Evolutionary conservation across 2,113 vertebrate species (phyloP).

Genomic region (Australoheros scitulus): DNA sequence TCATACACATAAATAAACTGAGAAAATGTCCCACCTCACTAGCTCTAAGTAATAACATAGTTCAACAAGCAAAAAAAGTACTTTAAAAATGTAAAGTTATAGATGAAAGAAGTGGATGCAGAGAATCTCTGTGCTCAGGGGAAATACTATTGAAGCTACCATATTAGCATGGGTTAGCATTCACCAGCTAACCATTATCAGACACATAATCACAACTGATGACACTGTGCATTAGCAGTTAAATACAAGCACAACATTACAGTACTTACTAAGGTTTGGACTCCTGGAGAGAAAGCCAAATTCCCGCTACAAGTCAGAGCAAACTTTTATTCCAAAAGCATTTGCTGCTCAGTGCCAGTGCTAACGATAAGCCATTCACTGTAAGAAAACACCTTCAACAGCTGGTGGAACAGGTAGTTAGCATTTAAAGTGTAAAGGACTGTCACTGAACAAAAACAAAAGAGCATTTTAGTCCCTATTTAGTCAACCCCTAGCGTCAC

Average conservation of each 20-base stretch:
- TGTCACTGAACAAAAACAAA: neutral
- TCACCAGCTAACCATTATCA: neutral
- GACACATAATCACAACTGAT: neutral
- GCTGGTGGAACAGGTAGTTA: neutral
- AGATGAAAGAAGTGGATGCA: neutral
- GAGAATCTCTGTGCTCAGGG: too few relatives aligned
- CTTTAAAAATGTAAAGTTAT: neutral
- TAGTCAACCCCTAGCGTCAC: neutral
- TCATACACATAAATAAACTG: neutral
- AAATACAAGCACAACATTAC: neutral
- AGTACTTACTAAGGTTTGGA: neutral
- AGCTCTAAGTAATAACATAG: neutral
- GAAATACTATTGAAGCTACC: fast-evolving
- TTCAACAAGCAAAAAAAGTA: too few relatives aligned
- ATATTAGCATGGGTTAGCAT: neutral
- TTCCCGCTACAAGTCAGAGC: neutral
- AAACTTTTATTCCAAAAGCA: neutral
- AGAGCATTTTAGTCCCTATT: neutral
- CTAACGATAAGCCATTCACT: neutral
- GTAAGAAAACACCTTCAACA: neutral
- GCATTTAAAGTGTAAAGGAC: neutral
- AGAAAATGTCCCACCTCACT: neutral
- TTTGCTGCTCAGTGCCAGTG: neutral
- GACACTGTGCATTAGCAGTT: neutral
- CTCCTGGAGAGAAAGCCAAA: neutral